These are phyloP conservation scores for Tretioscincus oriximinensis DNA, from an alignment of 2,113 vertebrate species.

Conservation along the genomic window DNA sequence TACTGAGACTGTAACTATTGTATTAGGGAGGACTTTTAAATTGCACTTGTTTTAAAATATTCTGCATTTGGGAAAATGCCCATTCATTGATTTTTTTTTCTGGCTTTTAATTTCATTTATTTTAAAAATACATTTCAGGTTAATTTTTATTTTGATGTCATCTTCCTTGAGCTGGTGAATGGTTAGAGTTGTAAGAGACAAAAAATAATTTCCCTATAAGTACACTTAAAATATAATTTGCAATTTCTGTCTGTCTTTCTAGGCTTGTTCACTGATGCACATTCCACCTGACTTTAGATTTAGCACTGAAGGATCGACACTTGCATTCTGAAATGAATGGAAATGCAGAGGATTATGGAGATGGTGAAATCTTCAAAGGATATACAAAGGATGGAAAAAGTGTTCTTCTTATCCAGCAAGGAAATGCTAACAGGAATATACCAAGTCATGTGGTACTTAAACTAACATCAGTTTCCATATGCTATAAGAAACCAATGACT, in stretches of 20 bases:
- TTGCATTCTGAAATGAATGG: constrained; percentile 70
- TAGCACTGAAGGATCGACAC: constrained; percentile 48
- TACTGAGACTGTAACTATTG: too few species aligned
- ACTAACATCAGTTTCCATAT: background rate
- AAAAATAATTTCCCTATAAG: too few species aligned
- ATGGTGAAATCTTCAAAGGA: background rate
- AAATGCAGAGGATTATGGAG: constrained; percentile 37
- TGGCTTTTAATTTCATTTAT: too few species aligned
- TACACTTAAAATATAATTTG: background rate
- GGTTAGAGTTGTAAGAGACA: too few species aligned
- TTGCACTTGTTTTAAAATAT: too few species aligned
- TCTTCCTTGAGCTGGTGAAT: too few species aligned
- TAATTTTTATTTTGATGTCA: too few species aligned
- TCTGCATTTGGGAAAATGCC: too few species aligned
- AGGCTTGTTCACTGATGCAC: constrained; percentile 80
- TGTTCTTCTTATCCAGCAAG: background rate
- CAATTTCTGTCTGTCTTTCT: constrained; percentile 45
- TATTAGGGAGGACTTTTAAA: too few species aligned
- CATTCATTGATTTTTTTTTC: too few species aligned
- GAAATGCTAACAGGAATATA: background rate
- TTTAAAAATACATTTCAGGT: too few species aligned
- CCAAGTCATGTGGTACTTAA: background rate
- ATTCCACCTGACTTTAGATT: constrained; percentile 71
- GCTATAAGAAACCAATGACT: background rate
- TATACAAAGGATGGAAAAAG: background rate